Base-by-base conservation (phyloP, 37 sponge, comb jelly and placozoan genomes). In the Crambe crambe region DNA sequence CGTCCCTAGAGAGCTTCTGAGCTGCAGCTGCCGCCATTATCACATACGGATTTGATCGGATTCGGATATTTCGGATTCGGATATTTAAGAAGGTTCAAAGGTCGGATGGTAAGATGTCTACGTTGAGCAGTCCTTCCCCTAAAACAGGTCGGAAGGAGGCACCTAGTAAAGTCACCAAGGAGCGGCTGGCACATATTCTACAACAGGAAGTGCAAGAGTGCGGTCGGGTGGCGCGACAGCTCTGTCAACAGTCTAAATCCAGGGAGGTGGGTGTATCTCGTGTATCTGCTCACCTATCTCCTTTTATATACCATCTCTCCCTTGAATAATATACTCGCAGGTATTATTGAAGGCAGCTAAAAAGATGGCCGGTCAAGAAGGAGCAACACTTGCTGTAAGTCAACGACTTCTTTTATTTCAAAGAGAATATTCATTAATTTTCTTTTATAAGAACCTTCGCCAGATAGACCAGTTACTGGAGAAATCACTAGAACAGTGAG, bases 1-100 rank as follows among this genome's bases (percentile, higher is more conserved):
- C 88, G 54, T 87, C 88, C 38, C 88, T 60, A n/a, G 88, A 76
- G 42, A 87, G 64, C 76, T 87, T 87, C 60, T 87, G 87, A 12
- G 71, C 58, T 15, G 73, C 76, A 31, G 85, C 30, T 2, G 51
- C 35, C 66, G 47, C 35, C 61, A 80, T 69, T 3, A 17, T 61
- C 29, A 26, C 64, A n/a, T n/a, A n/a, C n/a, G n/a, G n/a, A n/a
- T n/a, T n/a, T n/a, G n/a, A n/a, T n/a, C n/a, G n/a, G n/a, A n/a
- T n/a, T n/a, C n/a, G n/a, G n/a, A n/a, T n/a, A n/a, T n/a, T n/a
- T n/a, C n/a, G n/a, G n/a, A n/a, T n/a, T n/a, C n/a, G n/a, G n/a
- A n/a, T n/a, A n/a, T n/a, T n/a, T n/a, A n/a, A n/a, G n/a, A n/a
- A 47, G 12, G 72, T 9, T 43, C 27, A 26, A 25, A 60, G 27